Percentiles rank a stretch among this genome's conserved stretches.
Evolutionary conservation across 2,113 vertebrate genomes (phyloP).

Genomic region (Pelvicachromis taeniatus): DNA sequence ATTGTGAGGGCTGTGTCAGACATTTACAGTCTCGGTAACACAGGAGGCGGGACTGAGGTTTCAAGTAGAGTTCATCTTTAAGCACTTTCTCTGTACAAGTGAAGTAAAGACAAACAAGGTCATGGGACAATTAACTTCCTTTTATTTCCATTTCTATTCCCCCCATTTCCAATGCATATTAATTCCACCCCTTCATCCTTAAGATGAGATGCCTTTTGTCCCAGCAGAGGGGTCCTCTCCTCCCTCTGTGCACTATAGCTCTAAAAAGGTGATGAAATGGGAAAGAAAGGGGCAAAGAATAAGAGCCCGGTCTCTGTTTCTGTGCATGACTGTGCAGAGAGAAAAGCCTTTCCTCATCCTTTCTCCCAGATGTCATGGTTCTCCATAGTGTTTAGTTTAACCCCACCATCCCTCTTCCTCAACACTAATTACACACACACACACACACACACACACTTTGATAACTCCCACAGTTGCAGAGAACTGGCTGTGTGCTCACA

Average conservation of each 20-base stretch:
- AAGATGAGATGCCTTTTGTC: slow-evolving; percentile 42
- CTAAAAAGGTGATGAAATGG: slow-evolving; percentile 56
- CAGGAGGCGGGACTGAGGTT: background rate
- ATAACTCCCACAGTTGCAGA: background rate
- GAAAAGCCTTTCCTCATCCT: slow-evolving; percentile 2
- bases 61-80: background rate
- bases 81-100: background rate
- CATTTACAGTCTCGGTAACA: background rate
- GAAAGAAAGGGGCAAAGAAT: slow-evolving; percentile 39
- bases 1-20: background rate
- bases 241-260: background rate
- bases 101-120: slow-evolving; percentile 55
- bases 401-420: slow-evolving; percentile 6
- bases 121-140: slow-evolving; percentile 44
- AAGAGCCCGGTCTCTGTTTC: background rate
- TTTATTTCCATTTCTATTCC: slow-evolving; percentile 29
- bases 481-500: background rate
- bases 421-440: slow-evolving; percentile 9
- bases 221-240: slow-evolving; percentile 21
- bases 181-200: slow-evolving; percentile 52
- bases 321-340: slow-evolving; percentile 12
- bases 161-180: slow-evolving; percentile 43
- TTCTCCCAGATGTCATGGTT: slow-evolving; percentile 17
- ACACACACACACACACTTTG: background rate
- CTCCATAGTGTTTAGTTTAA: slow-evolving; percentile 34